Evolutionary conservation across 2,797 vertebrate species (phyloP), one percentile per base, ranked within the genome.

Genomic region (Neosilurus mollespiculum): DNA sequence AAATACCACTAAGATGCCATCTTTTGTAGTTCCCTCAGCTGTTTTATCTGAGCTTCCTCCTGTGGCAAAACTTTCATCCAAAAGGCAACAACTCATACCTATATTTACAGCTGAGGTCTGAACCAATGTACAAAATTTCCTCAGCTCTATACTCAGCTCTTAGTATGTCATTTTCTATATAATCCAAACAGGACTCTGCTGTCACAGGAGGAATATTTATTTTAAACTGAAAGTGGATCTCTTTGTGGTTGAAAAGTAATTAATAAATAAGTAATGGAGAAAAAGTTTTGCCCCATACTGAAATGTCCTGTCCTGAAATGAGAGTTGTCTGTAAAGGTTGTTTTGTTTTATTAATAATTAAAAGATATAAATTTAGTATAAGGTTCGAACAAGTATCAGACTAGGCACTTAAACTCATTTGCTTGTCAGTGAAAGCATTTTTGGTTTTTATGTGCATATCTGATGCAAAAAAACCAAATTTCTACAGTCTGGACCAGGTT

Each of bases 231-330:
- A 26, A 51, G 15, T 16, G 6, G 59, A 64, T 24, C 43, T 15
- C 59, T 64, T 77, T 51, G 43, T 18, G 15, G 30, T 59, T 11
- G 76, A 12, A 78, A n/a, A 64, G 9, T 49, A 78, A 78, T 64
- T 51, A 78, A 78, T 62, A 78, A 62, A 26, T 51, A 49, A 78
- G 20, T 24, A 56, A 78, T n/a, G 14, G 82, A 83, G 80, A 76
- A 81, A 58, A 58, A 58, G 20, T 81, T 20, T 81, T 72, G 81
- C 70, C 70, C 82, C 84, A 51, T 34, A 26, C 24, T 59, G 34
- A 15, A 78, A 62, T 51, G 15, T 22, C 26, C 51, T 34, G 16
- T 58, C 54, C 18, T 34, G 53, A 76, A 5, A 22, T 37, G 59
- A 76, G 11, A 59, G 20, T 30, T 11, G 10, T 51, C 22, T 30